Base-by-base conservation (phyloP, 1,140 invertebrate species). In the Ruditapes philippinarum region DNA sequence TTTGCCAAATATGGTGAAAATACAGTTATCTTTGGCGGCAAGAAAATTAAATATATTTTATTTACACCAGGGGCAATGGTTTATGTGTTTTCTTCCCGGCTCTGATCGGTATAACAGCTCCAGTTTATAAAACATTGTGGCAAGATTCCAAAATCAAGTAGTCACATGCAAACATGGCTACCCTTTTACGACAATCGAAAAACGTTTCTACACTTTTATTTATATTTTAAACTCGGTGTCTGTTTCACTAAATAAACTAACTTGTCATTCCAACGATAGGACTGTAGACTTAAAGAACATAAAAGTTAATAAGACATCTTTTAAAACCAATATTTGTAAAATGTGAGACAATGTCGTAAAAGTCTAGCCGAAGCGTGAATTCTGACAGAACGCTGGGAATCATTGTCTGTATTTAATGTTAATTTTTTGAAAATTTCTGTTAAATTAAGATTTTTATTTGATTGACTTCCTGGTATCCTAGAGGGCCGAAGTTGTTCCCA, bases 31-130 rank as follows among this genome's bases (percentile, higher is more conserved):
- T 40, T 62, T 57, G 85, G 74, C 85, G 85, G 76, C 74, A 88
- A 88, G 85, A 88, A 88, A 88, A 88, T 88, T 88, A 88, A 78
- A 88, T 80, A 88, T 88, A 88, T 88, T 88, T 88, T 88, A 88
- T 88, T 88, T 88, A 88, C 85, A 88, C 85, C 51, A 78, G 85
- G 73, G 85, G 85, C 85, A 68, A 78, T 68, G 45, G 74, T 88
- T 88, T 88, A 88, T 88, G 54, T 60, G 70, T 79, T 80, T 73
- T 19, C 54, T 76, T 79, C 78, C 17, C 49, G 36, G 14, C 40
- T 88, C 19, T 79, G 28, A 88, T 88, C 81, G 42, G 81, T 17
- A 70, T 49, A 51, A 51, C 62, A 36, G 38, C 25, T 49, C 42
- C 11, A 68, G 42, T 83, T 49, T 51, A 31, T 33, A 11, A 78